Evolutionary conservation across 2,888 invertebrate species (phyloP), one percentile per base, ranked within the genome.

Genomic region (Ethmia dodecea): DNA sequence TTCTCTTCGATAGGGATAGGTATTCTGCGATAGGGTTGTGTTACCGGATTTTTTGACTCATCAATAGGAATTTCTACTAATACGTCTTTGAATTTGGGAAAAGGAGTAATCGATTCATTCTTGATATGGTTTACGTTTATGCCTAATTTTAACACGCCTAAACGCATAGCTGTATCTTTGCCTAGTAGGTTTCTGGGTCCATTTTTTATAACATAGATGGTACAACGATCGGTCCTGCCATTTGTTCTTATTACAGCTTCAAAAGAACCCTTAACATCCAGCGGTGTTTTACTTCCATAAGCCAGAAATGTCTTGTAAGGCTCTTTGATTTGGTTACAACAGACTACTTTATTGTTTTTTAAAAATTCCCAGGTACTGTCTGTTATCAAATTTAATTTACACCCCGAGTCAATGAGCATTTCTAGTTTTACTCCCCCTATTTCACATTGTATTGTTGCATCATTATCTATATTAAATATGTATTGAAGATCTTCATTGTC

Each of bases 11-110:
- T 8, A 2, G 45, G 48, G 3, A 47, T 45, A 0, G 45, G 44
- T 2, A 49, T 31, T 24, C 47, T 24, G 2, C 45, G 24, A 11
- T 33, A 45, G 5, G 47, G 44, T 24, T 51, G 52, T 15, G 31
- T 20, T 1, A 49, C 35, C 1, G 50, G 52, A 28, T 39, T 43
- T 0, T 40, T 15, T 0, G 27, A 13, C n/a, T 31, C 25, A 33
- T 50, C 45, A n/a, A 49, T 47, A 0, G 49, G 43, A 5, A 52
- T 45, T 4, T 45, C 28, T 10, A 51, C 20, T 5, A 34, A n/a
- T 9, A 51, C 36, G 28, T 47, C 31, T 33, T 42, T 49, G 4
- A 43, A 37, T 34, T 46, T 46, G 5, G 45, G 64, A 58, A 39
- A 70, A 49, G 18, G 10, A n/a, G n/a, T n/a, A n/a, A n/a, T n/a